Base-by-base conservation (phyloP, 2,113 vertebrate species). In the Paramormyrops kingsleyae region DNA sequence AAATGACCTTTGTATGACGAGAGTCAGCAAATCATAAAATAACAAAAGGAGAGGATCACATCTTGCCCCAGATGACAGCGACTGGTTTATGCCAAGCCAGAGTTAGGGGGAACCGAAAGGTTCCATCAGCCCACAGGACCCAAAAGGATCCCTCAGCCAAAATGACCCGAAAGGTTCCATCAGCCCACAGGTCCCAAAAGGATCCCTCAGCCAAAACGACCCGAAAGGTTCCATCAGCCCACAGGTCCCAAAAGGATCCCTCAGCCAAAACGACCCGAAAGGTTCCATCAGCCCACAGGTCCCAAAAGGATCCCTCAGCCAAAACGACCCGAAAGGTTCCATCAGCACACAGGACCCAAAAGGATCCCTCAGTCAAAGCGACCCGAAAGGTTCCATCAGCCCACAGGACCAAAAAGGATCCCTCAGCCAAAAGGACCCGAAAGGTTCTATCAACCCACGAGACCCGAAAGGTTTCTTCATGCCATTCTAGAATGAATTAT, bases 91-190 rank as follows among this genome's bases (percentile, higher is more conserved):
- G 85, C 5, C n/a, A 35, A 87, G 49, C 5, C 8, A n/a, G 52
- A 53, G 53, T 15, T 86, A 49, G 10, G 12, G 31, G 56, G 77
- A 4, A 15, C 62, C 24, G 35, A 74, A 50, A 83, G 77, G 80
- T 53, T 35, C 74, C n/a, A 77, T 31, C 70, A 77, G 0, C 27
- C 31, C n/a, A 24, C 44, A 35, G 42, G 44, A 47, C 35, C 39
- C 35, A 89, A 56, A 89, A 10, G 21, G 90, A 39, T 62, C 87
- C 90, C 49, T 89, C 89, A 90, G n/a, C 90, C 35, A 31, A 84
- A 35, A 59, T 47, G 56, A 44, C 83, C 47, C 10, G 35, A 83
- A 50, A 83, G 84, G 80, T 52, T 31, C 27, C 9, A 24, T 31
- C 27, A 77, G 0, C 70, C 13, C 9, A 24, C 35, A 13, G 7